Base-by-base conservation (phyloP, 2,888 invertebrate genomes). In the Xestia xanthographa region DNA sequence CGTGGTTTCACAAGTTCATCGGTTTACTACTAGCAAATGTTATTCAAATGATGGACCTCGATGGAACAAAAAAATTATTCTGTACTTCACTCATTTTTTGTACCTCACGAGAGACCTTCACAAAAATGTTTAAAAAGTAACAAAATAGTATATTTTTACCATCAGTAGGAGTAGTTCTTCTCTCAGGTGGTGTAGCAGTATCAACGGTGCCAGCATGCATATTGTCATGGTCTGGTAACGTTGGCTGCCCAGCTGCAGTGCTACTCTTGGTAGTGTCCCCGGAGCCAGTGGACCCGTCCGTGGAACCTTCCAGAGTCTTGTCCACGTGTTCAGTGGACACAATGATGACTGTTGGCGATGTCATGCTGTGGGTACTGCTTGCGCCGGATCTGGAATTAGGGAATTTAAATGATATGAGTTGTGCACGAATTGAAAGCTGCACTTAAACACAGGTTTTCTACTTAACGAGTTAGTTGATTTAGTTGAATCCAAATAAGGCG, bases 301-400 rank as follows among this genome's bases (percentile, higher is more conserved):
- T 94, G 9, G 95, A 92, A 0, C 93, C 93, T 56, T 91, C 91
- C 4, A 92, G 81, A 9, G 94, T 88, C 74, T 92, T 93, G 67
- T 92, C 92, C 22, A 91, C 91, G 78, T 93, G 94, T 41, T 93
- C 94, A 2, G 95, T 95, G 0, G 95, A 92, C 2, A 91, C 85
- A 1, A 88, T 22, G 90, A 88, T 2, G 87, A 90, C 83, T 0
- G 95, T 93, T 0, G 95, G 94, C 0, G 95, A 94, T 6, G 95
- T 95, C 94, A 95, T 94, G 48, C 94, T 94, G 83, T 95, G 95
- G 0, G 96, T 96, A 75, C 94, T 95, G 72, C 92, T 94, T 12
- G 92, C 91, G 0, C 94, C 93, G 2, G 95, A 93, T 2, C 96
- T 96, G 87, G 1, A 90, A 89, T 60, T 1, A 53, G n/a, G 8